phyloP scores from a whole-genome alignment of 2,113 vertebrate genomes.

The Pterocles burchelli region DNA sequence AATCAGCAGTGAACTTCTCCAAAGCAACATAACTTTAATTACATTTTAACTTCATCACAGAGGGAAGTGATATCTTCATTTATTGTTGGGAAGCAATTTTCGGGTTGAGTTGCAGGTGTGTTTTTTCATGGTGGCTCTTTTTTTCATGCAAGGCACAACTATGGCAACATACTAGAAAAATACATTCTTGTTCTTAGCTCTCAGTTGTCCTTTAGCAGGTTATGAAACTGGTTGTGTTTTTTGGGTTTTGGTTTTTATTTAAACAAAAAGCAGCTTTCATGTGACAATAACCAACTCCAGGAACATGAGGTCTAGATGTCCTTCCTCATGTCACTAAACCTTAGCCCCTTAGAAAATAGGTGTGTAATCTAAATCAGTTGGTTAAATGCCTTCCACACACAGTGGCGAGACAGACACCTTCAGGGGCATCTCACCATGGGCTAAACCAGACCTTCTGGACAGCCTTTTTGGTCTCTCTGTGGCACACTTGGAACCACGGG shows the following conservation, averaged over 20 bases:
- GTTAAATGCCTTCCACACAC: background rate
- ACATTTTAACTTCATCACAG: background rate
- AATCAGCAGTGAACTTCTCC: background rate
- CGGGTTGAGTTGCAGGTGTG: background rate
- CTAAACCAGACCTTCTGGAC: background rate
- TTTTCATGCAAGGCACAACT: background rate
- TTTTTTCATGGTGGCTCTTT: background rate
- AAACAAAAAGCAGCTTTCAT: background rate
- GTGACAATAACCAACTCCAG: background rate
- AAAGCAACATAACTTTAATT: conserved; percentile 20
- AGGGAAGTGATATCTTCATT: background rate
- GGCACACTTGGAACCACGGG: background rate
- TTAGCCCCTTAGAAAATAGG: background rate
- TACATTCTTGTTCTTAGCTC: background rate
- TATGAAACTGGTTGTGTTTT: background rate
- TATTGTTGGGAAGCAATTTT: conserved; percentile 5
- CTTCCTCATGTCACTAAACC: background rate
- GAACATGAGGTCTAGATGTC: background rate
- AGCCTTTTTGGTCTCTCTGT: background rate
- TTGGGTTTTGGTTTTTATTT: background rate
- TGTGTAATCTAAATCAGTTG: background rate
- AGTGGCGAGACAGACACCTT: background rate
- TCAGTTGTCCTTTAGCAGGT: background rate
- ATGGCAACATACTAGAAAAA: background rate
- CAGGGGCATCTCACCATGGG: background rate